A percentile compares a stretch with the other conserved stretches of the same genome.
These are phyloP conservation scores for Poecilia wingei DNA, from an alignment of 2,797 vertebrate genomes.

Conservation along the genomic window DNA sequence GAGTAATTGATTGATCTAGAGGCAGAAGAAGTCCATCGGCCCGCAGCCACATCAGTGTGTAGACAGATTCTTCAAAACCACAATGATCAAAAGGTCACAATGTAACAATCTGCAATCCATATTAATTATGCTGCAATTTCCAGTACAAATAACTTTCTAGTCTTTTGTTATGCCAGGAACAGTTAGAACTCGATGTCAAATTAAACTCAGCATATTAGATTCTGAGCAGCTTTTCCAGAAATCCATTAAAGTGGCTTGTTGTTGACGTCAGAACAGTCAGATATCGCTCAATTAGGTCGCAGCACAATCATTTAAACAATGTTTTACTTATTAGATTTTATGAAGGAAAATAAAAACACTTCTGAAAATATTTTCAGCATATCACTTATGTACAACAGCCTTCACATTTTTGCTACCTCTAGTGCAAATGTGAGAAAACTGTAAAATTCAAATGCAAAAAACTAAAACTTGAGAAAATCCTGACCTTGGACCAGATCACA, in stretches of 20 bases:
- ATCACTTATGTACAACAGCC: not conserved
- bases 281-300: not conserved
- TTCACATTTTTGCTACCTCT: not conserved
- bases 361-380: not conserved
- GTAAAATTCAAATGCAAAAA: not conserved
- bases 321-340: not conserved
- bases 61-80: conserved; percentile 50
- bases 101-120: conserved; percentile 28
- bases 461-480: not conserved
- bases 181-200: conserved; percentile 3
- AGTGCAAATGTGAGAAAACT: not conserved
- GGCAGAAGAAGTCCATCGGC: conserved; percentile 58
- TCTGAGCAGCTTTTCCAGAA: not conserved
- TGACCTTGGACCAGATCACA: not conserved
- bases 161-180: not conserved
- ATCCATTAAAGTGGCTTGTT: not conserved
- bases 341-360: not conserved
- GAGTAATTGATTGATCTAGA: conserved; percentile 67
- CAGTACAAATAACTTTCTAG: conserved; percentile 3
- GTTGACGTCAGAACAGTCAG: not conserved
- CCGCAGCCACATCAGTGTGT: conserved; percentile 40
- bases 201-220: conserved; percentile 4
- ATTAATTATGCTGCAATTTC: conserved; percentile 45
- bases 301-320: not conserved
- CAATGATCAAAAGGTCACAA: conserved; percentile 36